phyloP scores from a whole-genome alignment of 2,797 vertebrate genomes.

The Channallabes apus region DNA sequence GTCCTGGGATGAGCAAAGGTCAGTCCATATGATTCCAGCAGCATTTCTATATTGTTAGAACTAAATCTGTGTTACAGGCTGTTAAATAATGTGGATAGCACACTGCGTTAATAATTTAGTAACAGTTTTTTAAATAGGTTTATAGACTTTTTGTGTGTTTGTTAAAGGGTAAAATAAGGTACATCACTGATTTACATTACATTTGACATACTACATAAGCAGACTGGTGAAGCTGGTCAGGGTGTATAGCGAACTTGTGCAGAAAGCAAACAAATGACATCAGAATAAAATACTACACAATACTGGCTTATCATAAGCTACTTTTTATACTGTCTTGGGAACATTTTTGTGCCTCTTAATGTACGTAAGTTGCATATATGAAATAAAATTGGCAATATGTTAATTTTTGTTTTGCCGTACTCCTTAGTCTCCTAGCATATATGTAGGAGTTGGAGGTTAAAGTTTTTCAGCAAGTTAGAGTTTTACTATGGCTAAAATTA shows the following conservation, averaged over 20 bases:
- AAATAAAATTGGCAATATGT: neutral
- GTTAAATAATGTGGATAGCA: neutral
- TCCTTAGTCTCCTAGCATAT: neutral
- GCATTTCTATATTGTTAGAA: neutral
- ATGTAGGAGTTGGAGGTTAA: neutral
- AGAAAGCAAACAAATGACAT: no score
- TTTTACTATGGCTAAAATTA: no score
- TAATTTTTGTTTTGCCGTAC: neutral
- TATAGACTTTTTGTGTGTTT: neutral
- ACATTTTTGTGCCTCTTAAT: neutral
- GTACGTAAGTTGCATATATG: neutral
- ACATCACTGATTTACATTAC: neutral
- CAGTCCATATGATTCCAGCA: neutral
- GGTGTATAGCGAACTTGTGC: neutral
- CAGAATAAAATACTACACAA: neutral
- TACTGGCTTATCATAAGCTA: neutral
- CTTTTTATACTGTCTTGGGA: neutral
- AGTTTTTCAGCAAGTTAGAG: neutral
- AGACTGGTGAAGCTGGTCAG: neutral
- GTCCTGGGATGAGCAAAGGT: neutral
- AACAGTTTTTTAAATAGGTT: neutral
- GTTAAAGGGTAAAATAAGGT: neutral
- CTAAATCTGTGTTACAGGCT: no score
- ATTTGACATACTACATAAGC: neutral
- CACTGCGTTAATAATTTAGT: neutral